Evolutionary conservation across 2,797 vertebrate genomes (phyloP).

Genomic region (Pteronotus mesoamericanus): DNA sequence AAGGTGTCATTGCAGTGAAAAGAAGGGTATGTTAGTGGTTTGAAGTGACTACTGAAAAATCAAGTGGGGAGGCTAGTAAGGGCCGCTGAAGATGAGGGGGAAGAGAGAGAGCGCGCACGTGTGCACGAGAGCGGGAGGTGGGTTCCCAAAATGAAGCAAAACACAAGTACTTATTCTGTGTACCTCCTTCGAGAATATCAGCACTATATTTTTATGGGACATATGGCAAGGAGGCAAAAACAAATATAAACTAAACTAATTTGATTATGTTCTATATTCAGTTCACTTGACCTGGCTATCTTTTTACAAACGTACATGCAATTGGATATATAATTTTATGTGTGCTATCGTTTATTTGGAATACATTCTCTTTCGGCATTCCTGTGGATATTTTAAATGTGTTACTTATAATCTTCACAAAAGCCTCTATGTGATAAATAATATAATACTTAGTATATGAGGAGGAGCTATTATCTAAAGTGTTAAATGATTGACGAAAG

Average conservation of each 20-base stretch:
- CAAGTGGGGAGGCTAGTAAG: background rate
- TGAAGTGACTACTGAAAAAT: background rate
- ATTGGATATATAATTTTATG: background rate
- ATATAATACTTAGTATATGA: background rate
- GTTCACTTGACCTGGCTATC: background rate
- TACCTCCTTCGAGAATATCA: background rate
- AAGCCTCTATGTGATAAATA: background rate
- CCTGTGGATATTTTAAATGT: background rate
- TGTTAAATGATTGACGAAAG: background rate
- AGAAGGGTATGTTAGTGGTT: background rate
- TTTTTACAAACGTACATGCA: background rate
- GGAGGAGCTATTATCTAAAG: background rate
- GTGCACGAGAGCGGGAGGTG: background rate
- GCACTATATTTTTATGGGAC: background rate
- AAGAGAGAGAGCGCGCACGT: too few relatives aligned
- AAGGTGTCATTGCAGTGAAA: background rate
- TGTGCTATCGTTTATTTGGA: background rate
- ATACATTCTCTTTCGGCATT: background rate
- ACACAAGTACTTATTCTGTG: background rate
- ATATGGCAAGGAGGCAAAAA: background rate
- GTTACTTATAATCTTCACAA: background rate
- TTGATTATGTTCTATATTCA: background rate
- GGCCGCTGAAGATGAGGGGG: background rate
- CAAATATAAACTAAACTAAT: background rate
- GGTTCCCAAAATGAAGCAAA: background rate